Evolutionary conservation across 1,140 invertebrate species (phyloP).

Genomic region (Wiebesia pumilae): DNA sequence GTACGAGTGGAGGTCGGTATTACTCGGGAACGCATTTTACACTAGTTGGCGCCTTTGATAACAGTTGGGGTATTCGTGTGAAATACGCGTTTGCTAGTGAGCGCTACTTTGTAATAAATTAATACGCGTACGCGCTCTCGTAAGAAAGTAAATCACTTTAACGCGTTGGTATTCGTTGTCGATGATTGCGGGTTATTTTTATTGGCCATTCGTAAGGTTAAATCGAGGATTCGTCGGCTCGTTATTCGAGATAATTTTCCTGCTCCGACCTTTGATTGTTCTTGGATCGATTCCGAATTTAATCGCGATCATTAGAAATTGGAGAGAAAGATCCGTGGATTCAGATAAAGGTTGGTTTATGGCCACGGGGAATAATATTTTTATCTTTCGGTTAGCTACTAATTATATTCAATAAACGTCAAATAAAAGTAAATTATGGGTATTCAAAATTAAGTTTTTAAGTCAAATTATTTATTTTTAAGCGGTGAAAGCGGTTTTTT

Average conservation of each 20-base stretch:
- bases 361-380: not conserved
- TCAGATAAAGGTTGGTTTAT: not conserved
- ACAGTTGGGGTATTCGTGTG: not conserved
- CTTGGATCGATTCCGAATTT: not conserved
- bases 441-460: not conserved
- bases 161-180: not conserved
- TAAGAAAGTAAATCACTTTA: not conserved
- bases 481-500: not conserved
- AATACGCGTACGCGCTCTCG: not conserved
- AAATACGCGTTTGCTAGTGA: not conserved
- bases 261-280: not conserved
- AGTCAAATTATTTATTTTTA: slow-evolving; percentile 1
- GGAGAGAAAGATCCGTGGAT: not conserved
- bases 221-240: not conserved
- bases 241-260: not conserved
- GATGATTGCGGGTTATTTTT: not conserved
- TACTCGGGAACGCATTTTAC: not conserved
- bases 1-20: not conserved
- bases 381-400: not conserved
- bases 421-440: not conserved
- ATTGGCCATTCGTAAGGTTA: not conserved
- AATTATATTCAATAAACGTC: not conserved
- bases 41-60: not conserved
- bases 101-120: not conserved
- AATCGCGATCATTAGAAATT: not conserved